Base-by-base conservation (phyloP, 2,888 invertebrate species). In the Rotaria macrura region DNA sequence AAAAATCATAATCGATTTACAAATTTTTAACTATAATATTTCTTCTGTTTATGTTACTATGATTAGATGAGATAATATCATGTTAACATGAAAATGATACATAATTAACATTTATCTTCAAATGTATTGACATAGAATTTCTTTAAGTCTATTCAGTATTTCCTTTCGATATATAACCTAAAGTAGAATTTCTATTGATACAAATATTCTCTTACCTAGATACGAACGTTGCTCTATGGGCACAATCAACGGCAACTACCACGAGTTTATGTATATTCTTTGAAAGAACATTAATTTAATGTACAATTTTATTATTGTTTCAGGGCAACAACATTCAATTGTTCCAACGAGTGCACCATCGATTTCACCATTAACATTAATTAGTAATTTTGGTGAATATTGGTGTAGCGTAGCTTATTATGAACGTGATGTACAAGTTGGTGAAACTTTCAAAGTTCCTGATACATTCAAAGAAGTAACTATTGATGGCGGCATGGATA, bases 341-440 rank as follows among this genome's bases (percentile, higher is more conserved):
- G 43, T 43, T 79, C n/a, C 43, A 3, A 43, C 79, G 4, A 40
- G 40, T 40, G 25, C n/a, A 43, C 79, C 79, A 25, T n/a, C 43
- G n/a, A 20, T 43, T 40, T n/a, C 4, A 40, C 25, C 40, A 3
- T 23, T 79, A 43, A 25, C 79, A 79, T 79, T 79, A 43, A 43
- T 79, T 43, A 79, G 14, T 40, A 79, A 43, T 79, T n/a, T 79
- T 25, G 79, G 79, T 0, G 97, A 98, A 90, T 96, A 96, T 91
- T 99, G 99, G 99, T 99, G 99, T 91, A 97, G 97, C 0, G 96
- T 99, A 85, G 96, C 97, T 0, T 99, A 99, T 91, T 99, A 98
- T 91, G 99, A 99, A 91, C 92, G 98, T 87, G 99, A 99, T 90
- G 96, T 97, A 43, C 99, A 99, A 92, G 92, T 93, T 47, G 93